Percentiles rank a stretch among this genome's conserved stretches.
phyloP scores from a whole-genome alignment of 1,140 invertebrate species.

The Micrasema longulum region DNA sequence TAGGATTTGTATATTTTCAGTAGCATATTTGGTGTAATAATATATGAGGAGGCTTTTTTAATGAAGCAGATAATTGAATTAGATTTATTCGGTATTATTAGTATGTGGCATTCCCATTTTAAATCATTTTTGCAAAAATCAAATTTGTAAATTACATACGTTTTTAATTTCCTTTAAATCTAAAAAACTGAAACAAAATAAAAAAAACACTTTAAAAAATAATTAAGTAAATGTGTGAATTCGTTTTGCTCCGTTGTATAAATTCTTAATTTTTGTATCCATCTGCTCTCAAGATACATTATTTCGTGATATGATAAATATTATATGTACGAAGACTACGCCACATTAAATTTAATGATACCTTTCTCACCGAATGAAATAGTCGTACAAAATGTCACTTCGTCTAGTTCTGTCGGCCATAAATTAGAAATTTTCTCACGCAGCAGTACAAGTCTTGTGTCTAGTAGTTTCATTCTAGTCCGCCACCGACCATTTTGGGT shows the following conservation, averaged over 20 bases:
- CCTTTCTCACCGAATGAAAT: slow-evolving; percentile 2
- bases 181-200: background rate
- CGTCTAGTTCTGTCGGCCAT: background rate
- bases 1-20: too few species aligned
- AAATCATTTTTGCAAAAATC: too few species aligned
- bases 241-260: background rate
- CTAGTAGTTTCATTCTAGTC: background rate
- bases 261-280: background rate
- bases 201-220: background rate
- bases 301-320: background rate
- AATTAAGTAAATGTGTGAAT: background rate
- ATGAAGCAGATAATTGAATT: too few species aligned
- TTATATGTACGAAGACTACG: background rate
- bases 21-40: too few species aligned
- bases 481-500: background rate
- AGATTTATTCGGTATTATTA: too few species aligned
- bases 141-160: background rate
- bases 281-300: background rate
- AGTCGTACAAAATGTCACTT: background rate
- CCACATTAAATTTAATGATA: slow-evolving; percentile 3
- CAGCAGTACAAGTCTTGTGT: background rate
- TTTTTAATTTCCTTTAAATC: background rate
- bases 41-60: too few species aligned
- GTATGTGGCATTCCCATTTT: too few species aligned
- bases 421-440: slow-evolving; percentile 15